Conservation (phyloP, 1,140 invertebrate species). For the Ladona fulva region DNA sequence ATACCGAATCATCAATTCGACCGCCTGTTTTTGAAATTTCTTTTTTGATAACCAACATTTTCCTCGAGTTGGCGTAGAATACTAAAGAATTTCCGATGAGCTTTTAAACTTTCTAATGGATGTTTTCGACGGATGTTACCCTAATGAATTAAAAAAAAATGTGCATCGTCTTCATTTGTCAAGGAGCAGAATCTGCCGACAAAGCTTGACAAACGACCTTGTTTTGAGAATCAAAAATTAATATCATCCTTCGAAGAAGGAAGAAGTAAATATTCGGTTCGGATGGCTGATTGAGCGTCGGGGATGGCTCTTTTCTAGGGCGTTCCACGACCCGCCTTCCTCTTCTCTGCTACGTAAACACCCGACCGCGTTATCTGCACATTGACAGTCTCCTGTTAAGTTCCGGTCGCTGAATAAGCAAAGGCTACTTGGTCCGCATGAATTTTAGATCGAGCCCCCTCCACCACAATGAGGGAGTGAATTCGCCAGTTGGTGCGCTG, state of each 20-base stretch:
- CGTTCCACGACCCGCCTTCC: not conserved
- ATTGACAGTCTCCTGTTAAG: slow-evolving; percentile 20
- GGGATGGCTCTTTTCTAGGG: not conserved
- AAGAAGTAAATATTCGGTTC: not conserved
- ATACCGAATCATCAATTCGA: no score
- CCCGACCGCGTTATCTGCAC: slow-evolving; percentile 18
- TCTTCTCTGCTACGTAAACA: not conserved
- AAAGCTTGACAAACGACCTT: not conserved
- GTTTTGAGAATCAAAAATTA: not conserved
- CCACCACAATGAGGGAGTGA: no score
- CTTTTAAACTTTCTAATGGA: no score
- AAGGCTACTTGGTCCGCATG: slow-evolving; percentile 20
- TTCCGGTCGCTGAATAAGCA: slow-evolving; percentile 22
- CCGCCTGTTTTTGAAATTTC: no score
- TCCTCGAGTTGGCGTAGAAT: no score
- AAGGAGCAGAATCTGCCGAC: not conserved
- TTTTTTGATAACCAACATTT: no score
- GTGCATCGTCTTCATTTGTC: not conserved
- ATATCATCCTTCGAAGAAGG: not conserved
- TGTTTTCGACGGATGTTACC: not conserved
- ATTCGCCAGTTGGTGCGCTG: no score
- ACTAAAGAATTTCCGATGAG: no score
- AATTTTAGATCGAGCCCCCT: slow-evolving; percentile 20
- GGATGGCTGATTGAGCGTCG: not conserved
- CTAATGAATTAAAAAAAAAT: not conserved